phyloP scores from a whole-genome alignment of 2,797 vertebrate species.

The Premnoplex brunnescens region DNA sequence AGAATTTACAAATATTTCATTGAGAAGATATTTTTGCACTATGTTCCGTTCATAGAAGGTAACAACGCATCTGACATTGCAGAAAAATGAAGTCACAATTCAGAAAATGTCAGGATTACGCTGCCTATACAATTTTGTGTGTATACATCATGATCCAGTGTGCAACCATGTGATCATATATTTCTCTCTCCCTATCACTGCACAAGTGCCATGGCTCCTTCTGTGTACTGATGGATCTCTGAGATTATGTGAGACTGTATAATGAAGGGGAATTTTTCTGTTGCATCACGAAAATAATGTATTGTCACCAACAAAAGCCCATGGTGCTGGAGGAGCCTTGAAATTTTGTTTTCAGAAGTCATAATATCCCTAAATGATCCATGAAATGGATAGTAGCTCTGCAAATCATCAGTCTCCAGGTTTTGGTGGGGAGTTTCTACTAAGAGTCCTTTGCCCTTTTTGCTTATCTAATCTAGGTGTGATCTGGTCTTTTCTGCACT shows the following conservation, averaged over 20 bases:
- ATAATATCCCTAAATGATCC: background rate
- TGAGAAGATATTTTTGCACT: background rate
- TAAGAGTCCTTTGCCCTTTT: background rate
- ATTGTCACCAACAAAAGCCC: background rate
- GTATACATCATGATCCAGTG: background rate
- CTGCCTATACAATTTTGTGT: background rate
- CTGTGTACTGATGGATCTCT: background rate
- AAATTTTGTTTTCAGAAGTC: background rate
- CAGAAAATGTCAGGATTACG: background rate
- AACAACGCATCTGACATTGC: background rate
- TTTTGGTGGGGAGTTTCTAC: background rate
- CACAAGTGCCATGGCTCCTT: background rate
- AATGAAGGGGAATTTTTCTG: background rate
- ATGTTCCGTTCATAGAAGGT: background rate
- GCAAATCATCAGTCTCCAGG: background rate
- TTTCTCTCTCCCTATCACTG: background rate
- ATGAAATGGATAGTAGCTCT: background rate
- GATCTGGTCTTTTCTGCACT: background rate
- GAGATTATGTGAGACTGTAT: background rate
- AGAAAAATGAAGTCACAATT: background rate
- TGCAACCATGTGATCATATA: background rate
- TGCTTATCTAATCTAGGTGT: background rate
- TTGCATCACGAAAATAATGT: background rate
- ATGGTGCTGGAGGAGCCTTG: background rate
- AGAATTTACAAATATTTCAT: background rate